Conservation (phyloP, 1,140 invertebrate species). For the Chrysopa pallens region DNA sequence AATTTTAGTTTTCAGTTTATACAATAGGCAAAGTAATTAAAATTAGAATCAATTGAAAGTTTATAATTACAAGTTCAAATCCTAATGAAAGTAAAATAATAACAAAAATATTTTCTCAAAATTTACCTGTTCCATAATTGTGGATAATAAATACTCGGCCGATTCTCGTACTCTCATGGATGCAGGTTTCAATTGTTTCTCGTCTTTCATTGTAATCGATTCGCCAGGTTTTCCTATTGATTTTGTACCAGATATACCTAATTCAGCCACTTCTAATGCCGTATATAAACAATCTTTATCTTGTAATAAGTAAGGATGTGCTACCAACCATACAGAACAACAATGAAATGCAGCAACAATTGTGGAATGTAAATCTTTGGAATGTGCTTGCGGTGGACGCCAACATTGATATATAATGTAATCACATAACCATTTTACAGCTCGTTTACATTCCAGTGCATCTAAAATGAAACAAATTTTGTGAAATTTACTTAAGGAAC, state of each 20-base stretch:
- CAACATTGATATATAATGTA: constrained; percentile 94
- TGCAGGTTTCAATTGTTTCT: constrained; percentile 88
- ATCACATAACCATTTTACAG: constrained; percentile 96
- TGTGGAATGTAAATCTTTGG: constrained; percentile 93
- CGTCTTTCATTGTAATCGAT: constrained; percentile 79
- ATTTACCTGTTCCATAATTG: constrained; percentile 74
- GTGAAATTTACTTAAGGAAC: no score
- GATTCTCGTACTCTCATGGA: constrained; percentile 92
- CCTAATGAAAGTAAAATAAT: no score
- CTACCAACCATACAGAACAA: constrained; percentile 79
- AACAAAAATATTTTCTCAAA: no score
- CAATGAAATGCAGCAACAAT: constrained; percentile 91
- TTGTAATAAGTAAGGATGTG: constrained; percentile 70
- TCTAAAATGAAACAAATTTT: constrained; percentile 29
- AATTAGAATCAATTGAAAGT: no score
- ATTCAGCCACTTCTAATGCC: constrained; percentile 89
- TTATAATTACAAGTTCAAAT: no score
- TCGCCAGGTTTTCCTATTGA: constrained; percentile 74
- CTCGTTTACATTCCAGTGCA: constrained; percentile 71
- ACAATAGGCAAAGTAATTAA: no score
- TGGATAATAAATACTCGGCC: constrained; percentile 78
- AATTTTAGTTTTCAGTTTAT: no score
- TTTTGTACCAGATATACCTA: constrained; percentile 93
- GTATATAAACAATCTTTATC: constrained; percentile 85
- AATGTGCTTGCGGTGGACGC: constrained; percentile 86